phyloP scores from a whole-genome alignment of 2,888 invertebrate species.

The Noctuana brunneofusca region DNA sequence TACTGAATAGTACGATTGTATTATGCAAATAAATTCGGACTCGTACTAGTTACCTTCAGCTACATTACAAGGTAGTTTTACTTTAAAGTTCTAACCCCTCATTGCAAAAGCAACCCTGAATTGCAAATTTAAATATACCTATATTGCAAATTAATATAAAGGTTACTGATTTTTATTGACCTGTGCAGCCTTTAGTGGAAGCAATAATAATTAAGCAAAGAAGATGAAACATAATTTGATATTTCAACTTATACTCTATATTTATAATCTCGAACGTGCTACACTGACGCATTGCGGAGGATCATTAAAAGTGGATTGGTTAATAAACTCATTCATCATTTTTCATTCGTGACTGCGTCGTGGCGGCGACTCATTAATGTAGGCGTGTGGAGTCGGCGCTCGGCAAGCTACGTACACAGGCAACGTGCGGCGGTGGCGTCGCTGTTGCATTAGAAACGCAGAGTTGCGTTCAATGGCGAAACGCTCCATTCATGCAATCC shows the following conservation, averaged over 20 bases:
- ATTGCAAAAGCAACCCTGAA: too few species aligned
- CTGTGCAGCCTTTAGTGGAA: not conserved
- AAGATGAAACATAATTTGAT: not conserved
- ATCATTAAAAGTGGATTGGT: slow-evolving; percentile 51
- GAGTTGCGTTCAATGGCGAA: slow-evolving; percentile 58
- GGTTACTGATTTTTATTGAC: not conserved
- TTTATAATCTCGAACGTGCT: slow-evolving; percentile 29
- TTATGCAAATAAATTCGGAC: too few species aligned
- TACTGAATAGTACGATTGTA: slow-evolving; percentile 5
- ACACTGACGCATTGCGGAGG: slow-evolving; percentile 50
- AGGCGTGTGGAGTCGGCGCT: slow-evolving; percentile 28
- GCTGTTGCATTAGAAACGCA: slow-evolving; percentile 25
- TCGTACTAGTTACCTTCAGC: too few species aligned
- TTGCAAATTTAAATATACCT: too few species aligned
- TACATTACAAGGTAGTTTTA: too few species aligned
- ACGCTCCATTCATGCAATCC: slow-evolving; percentile 65
- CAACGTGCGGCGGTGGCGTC: not conserved
- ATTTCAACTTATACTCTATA: not conserved
- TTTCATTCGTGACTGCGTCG: slow-evolving; percentile 47
- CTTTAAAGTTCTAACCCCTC: too few species aligned
- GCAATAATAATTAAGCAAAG: not conserved
- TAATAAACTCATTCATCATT: slow-evolving; percentile 70
- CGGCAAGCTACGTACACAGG: slow-evolving; percentile 15
- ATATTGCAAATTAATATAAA: too few species aligned
- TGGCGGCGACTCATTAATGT: slow-evolving; percentile 39